A percentile compares a stretch with the other conserved stretches of the same genome.
Evolutionary conservation across 2,113 vertebrate genomes (phyloP).

Genomic region (Eonycteris spelaea): DNA sequence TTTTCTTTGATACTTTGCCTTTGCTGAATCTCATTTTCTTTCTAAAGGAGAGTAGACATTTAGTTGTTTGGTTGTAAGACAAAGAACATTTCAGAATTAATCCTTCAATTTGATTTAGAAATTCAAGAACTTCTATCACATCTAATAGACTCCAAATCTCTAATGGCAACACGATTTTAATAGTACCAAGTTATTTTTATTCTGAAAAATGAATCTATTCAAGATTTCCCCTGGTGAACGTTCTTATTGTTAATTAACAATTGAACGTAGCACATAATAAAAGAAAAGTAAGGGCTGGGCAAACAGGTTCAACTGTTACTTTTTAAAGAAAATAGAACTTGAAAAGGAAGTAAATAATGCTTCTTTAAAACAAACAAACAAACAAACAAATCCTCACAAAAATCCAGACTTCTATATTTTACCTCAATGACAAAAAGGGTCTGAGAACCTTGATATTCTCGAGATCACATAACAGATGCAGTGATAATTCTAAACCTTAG

Average conservation of each 20-base stretch:
- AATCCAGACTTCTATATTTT: background rate
- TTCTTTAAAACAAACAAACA: too few relatives aligned
- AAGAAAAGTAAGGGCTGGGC: constrained; percentile 50
- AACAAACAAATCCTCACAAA: background rate
- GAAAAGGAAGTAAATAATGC: background rate
- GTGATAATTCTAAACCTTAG: background rate
- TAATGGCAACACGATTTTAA: too few relatives aligned
- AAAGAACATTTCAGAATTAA: constrained; percentile 36
- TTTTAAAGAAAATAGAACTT: constrained; percentile 39
- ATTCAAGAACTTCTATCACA: background rate
- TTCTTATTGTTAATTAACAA: constrained; percentile 73
- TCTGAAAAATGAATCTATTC: constrained; percentile 53
- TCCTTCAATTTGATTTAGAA: background rate
- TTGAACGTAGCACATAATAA: constrained; percentile 51
- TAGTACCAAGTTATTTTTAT: constrained; percentile 66
- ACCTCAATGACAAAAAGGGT: background rate
- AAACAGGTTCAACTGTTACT: constrained; percentile 26
- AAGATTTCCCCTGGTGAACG: constrained; percentile 44
- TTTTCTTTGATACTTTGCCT: background rate
- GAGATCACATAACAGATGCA: background rate
- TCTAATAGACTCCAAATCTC: background rate
- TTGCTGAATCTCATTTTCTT: background rate
- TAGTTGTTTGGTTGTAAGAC: background rate
- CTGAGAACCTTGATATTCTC: background rate
- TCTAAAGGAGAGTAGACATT: constrained; percentile 1